Conservation (phyloP, 2,888 invertebrate genomes). For the Andrena trimmerana region DNA sequence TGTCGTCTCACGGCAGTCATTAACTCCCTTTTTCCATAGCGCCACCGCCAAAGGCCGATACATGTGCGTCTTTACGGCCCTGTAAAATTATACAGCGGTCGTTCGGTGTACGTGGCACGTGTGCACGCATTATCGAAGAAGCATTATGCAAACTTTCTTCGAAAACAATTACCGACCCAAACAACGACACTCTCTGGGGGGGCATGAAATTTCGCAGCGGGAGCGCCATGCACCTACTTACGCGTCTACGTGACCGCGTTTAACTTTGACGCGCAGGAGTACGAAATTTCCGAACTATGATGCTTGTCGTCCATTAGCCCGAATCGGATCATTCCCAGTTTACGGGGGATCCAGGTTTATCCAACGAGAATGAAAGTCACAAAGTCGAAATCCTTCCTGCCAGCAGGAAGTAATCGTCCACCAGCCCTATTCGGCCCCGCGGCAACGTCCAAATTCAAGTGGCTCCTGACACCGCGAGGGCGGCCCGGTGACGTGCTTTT, state of each 20-base stretch:
- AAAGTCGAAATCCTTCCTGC: neutral
- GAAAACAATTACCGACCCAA: slow-evolving; percentile 55
- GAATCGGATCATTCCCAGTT: too few relatives aligned
- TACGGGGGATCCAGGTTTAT: neutral
- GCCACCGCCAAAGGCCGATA: slow-evolving; percentile 9
- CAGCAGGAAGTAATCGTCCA: slow-evolving; percentile 14
- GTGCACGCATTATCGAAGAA: slow-evolving; percentile 78
- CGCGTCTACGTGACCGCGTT: slow-evolving; percentile 49
- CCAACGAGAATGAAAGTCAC: neutral
- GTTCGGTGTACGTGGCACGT: slow-evolving; percentile 60
- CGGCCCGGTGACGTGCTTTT: slow-evolving; percentile 40
- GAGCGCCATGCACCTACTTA: slow-evolving; percentile 18
- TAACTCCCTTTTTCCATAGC: slow-evolving; percentile 58
- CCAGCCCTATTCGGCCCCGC: neutral
- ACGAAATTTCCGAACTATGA: too few relatives aligned
- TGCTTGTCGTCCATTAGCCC: too few relatives aligned
- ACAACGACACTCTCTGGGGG: slow-evolving; percentile 9
- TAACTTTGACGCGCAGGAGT: slow-evolving; percentile 9
- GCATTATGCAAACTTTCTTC: slow-evolving; percentile 74
- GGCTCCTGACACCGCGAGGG: slow-evolving; percentile 34
- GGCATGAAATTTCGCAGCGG: slow-evolving; percentile 1
- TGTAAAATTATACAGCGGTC: slow-evolving; percentile 67
- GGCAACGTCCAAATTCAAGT: slow-evolving; percentile 12
- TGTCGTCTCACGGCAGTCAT: slow-evolving; percentile 62
- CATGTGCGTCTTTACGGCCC: slow-evolving; percentile 50